Evolutionary conservation across 2,888 invertebrate genomes (phyloP).

Genomic region (Mythimna albipuncta): DNA sequence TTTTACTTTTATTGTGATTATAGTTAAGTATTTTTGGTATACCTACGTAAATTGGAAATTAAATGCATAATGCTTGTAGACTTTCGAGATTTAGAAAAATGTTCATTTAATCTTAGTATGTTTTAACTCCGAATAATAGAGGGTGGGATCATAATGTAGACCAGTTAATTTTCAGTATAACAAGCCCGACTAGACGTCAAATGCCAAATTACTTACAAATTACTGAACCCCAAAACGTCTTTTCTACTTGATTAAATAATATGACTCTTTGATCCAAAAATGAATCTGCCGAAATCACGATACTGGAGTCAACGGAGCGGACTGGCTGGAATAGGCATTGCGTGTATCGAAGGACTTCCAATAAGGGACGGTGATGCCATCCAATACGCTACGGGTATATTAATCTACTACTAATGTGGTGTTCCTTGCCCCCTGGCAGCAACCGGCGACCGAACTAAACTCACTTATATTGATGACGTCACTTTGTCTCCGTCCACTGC

Average conservation of each 20-base stretch:
- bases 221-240: conserved; percentile 58
- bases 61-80: neutral
- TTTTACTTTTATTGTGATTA: too few relatives aligned
- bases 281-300: conserved; percentile 66
- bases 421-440: conserved; percentile 77
- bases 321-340: conserved; percentile 80
- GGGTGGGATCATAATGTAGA: neutral
- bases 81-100: neutral
- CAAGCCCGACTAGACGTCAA: conserved; percentile 25
- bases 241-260: conserved; percentile 66
- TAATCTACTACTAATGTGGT: conserved; percentile 87
- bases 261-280: conserved; percentile 69
- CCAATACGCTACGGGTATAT: conserved; percentile 79
- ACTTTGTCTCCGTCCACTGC: conserved; percentile 84
- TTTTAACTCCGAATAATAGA: neutral
- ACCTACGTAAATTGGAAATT: too few relatives aligned
- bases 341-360: conserved; percentile 85
- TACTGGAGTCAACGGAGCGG: conserved; percentile 72
- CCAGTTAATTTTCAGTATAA: conserved; percentile 21
- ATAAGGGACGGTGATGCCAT: conserved; percentile 74
- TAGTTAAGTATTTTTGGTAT: too few relatives aligned
- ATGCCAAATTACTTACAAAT: conserved; percentile 60
- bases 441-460: conserved; percentile 70
- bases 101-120: neutral
- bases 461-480: conserved; percentile 83